Conservation (phyloP, 2,888 invertebrate species). For the Zygaena filipendulae region DNA sequence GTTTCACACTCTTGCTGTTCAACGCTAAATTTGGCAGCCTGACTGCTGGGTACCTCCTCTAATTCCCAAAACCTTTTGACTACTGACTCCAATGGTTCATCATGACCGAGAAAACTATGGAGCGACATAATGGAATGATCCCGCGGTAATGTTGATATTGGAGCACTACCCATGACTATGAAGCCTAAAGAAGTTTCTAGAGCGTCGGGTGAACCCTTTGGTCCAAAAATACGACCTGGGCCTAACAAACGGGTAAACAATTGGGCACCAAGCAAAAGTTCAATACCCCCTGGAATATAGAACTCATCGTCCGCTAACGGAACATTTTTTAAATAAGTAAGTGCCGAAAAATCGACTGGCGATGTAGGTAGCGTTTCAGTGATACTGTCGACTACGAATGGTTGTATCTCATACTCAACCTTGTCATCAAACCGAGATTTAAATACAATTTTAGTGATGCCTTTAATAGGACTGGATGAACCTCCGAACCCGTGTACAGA, state of each 20-base stretch:
- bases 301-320: too few relatives aligned
- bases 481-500: not conserved
- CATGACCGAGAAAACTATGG: too few relatives aligned
- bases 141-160: not conserved
- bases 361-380: conserved; percentile 9
- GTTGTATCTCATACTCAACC: conserved; percentile 6
- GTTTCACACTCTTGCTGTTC: conserved; percentile 8
- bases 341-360: too few relatives aligned
- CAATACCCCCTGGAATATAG: too few relatives aligned
- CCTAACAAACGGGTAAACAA: too few relatives aligned
- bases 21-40: conserved; percentile 4
- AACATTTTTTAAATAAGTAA: too few relatives aligned
- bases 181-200: conserved; percentile 4
- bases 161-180: conserved; percentile 5
- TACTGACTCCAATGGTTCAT: not conserved
- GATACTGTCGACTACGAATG: conserved; percentile 10
- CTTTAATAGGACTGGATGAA: conserved; percentile 1
- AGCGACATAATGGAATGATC: too few relatives aligned
- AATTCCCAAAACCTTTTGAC: too few relatives aligned
- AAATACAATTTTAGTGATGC: conserved; percentile 2
- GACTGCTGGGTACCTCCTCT: not conserved
- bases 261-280: too few relatives aligned
- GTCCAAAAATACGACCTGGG: too few relatives aligned
- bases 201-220: conserved; percentile 5
- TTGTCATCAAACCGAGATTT: conserved; percentile 3